phyloP scores from a whole-genome alignment of 2,888 invertebrate species.

The Chaetoderma sp. region DNA sequence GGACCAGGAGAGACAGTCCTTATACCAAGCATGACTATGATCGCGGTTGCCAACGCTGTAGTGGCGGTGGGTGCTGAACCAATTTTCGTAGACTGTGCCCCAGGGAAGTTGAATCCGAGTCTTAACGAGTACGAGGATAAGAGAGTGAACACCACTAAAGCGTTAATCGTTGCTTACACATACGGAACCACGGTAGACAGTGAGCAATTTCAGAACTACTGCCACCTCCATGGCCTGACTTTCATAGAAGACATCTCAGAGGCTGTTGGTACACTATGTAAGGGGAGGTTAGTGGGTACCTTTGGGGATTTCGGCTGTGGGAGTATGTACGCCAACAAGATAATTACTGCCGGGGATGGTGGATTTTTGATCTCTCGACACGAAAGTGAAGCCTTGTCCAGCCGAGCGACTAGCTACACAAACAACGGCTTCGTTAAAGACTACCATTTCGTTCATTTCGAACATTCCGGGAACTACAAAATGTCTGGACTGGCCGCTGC shows the following conservation, averaged over 20 bases:
- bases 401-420: background rate
- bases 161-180: background rate
- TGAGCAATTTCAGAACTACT: background rate
- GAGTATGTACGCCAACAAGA: slow-evolving; percentile 2
- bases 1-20: background rate
- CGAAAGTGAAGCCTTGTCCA: background rate
- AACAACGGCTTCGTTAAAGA: slow-evolving; percentile 1
- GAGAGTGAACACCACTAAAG: background rate
- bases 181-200: background rate
- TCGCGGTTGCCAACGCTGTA: slow-evolving; percentile 1
- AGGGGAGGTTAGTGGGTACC: background rate
- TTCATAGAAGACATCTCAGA: slow-evolving; percentile 9
- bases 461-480: slow-evolving; percentile 1
- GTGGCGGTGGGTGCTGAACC: background rate
- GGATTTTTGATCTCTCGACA: slow-evolving; percentile 1
- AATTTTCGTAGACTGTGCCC: slow-evolving; percentile 6
- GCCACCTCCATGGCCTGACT: background rate
- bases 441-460: slow-evolving; percentile 5
- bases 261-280: background rate
- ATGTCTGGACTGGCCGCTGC: slow-evolving; percentile 7
- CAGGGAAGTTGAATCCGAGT: background rate
- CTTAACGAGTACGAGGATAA: background rate
- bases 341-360: slow-evolving; percentile 8
- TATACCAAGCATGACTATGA: slow-evolving; percentile 1
- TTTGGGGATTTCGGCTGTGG: slow-evolving; percentile 5